Evolutionary conservation across 2,797 vertebrate species (phyloP).

Genomic region (Sebastes jordani): DNA sequence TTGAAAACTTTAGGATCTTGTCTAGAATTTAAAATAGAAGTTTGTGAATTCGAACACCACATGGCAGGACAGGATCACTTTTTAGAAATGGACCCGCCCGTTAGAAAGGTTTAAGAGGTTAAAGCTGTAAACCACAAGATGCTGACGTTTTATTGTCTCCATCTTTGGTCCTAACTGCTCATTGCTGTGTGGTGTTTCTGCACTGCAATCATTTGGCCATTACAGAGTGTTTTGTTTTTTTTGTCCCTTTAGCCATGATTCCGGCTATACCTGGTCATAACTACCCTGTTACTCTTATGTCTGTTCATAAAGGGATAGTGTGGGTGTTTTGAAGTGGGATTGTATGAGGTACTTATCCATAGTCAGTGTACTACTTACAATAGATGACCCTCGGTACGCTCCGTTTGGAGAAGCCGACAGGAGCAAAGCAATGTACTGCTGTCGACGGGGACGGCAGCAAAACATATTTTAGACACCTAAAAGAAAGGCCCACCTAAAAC

Average conservation of each 20-base stretch:
- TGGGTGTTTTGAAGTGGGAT: rapidly evolving
- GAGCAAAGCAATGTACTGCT: too few species aligned
- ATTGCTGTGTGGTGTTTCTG: neutral
- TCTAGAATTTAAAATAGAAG: neutral
- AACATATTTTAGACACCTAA: too few species aligned
- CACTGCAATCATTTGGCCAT: neutral
- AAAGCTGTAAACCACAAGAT: neutral
- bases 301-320: too few species aligned
- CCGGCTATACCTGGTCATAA: neutral
- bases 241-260: neutral
- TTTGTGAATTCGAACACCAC: neutral
- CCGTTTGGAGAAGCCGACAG: too few species aligned
- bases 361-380: too few species aligned
- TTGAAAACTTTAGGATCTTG: neutral
- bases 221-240: neutral
- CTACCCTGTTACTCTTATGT: neutral
- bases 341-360: too few species aligned
- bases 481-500: too few species aligned
- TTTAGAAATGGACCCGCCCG: neutral
- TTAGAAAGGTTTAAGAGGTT: neutral
- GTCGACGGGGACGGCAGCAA: too few species aligned
- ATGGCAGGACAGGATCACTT: neutral
- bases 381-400: rapidly evolving
- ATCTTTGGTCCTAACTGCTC: neutral
- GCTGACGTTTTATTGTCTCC: slow-evolving; percentile 7